These are phyloP conservation scores for Caenorhabditis auriculariae DNA, from an alignment of 2,888 invertebrate genomes.

Conservation along the genomic window DNA sequence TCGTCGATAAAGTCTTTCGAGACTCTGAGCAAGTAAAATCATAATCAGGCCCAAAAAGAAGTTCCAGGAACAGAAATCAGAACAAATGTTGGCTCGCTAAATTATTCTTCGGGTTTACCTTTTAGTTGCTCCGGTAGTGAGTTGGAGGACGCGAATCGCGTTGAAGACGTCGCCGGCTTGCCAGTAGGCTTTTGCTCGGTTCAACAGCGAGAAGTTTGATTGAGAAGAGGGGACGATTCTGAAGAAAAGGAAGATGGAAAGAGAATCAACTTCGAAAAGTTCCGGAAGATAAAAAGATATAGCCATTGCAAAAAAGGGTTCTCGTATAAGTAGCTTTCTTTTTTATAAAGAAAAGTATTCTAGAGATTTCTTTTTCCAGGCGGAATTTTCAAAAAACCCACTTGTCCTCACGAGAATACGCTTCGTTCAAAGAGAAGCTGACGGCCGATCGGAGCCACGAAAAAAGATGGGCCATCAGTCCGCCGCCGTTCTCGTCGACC, in stretches of 20 bases:
- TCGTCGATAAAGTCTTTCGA: slow-evolving; percentile 32
- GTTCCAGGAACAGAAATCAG: not conserved
- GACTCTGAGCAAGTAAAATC: slow-evolving; percentile 13
- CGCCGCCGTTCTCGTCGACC: slow-evolving; percentile 22
- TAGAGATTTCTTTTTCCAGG: too few relatives aligned
- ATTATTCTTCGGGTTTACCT: slow-evolving; percentile 3
- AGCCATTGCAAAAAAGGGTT: not conserved
- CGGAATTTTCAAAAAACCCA: not conserved
- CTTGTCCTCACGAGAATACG: slow-evolving; percentile 7
- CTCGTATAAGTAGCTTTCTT: not conserved
- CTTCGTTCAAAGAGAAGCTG: slow-evolving; percentile 13
- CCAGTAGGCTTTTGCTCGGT: slow-evolving; percentile 29
- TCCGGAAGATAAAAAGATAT: not conserved
- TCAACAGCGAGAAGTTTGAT: slow-evolving; percentile 28
- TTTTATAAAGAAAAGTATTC: not conserved
- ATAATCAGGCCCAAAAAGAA: not conserved
- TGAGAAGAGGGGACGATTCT: slow-evolving; percentile 14
- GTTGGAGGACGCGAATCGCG: slow-evolving; percentile 32
- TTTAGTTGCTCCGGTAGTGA: slow-evolving; percentile 30
- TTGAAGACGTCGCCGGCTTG: slow-evolving; percentile 22
- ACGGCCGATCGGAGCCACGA: slow-evolving; percentile 27
- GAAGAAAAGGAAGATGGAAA: not conserved
- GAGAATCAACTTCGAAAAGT: not conserved
- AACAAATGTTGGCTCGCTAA: not conserved
- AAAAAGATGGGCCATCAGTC: slow-evolving; percentile 24